Percentiles rank a stretch among this genome's conserved stretches.
These are phyloP conservation scores for Molanna angustata DNA, from an alignment of 2,888 invertebrate species.

Conservation along the genomic window DNA sequence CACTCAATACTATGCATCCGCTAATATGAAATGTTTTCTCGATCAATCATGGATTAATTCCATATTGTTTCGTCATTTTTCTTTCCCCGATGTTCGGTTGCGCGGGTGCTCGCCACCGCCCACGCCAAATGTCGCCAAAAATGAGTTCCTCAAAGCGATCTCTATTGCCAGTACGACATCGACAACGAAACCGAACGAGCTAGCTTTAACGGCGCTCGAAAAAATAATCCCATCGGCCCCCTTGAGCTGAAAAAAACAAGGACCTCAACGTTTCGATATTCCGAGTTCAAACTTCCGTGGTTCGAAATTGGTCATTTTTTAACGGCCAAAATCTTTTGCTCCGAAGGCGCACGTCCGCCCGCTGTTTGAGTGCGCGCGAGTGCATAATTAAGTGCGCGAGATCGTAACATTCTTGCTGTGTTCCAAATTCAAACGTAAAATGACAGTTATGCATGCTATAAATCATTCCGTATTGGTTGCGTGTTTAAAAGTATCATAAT, in stretches of 20 bases:
- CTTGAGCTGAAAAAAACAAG: neutral
- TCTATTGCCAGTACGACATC: constrained; percentile 13
- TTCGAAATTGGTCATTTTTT: too few species aligned
- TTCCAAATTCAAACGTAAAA: too few species aligned
- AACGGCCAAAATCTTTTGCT: too few species aligned
- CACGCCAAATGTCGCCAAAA: constrained; percentile 9
- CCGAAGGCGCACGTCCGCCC: too few species aligned
- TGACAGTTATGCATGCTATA: too few species aligned
- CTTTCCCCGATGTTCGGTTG: neutral
- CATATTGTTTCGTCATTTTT: constrained; percentile 1
- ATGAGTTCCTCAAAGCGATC: neutral
- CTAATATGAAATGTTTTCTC: neutral
- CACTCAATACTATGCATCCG: neutral
- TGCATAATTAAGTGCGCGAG: too few species aligned
- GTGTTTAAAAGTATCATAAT: too few species aligned
- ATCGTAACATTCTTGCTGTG: too few species aligned
- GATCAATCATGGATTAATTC: neutral
- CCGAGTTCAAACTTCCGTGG: too few species aligned
- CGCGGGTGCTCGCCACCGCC: constrained; percentile 8
- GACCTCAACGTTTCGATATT: neutral
- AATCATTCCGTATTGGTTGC: too few species aligned
- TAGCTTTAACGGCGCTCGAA: constrained; percentile 12
- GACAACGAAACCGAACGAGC: constrained; percentile 24
- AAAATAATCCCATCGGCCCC: neutral
- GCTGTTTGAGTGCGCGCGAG: too few species aligned